Base-by-base conservation (phyloP, 2,113 vertebrate genomes). In the Sturnus vulgaris region DNA sequence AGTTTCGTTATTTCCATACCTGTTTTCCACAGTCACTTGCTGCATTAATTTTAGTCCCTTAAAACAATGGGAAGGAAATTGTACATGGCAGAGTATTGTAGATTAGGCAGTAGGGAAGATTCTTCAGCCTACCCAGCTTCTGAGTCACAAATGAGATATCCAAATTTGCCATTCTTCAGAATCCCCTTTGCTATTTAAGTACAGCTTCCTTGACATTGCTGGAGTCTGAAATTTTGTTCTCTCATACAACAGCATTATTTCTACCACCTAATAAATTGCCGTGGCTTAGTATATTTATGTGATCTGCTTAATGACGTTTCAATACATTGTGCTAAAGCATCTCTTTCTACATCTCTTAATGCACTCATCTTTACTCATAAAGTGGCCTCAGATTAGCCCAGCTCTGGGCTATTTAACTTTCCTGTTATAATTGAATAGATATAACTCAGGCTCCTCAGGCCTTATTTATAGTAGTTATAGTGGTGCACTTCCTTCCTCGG, bases 41-140 rank as follows among this genome's bases (percentile, higher is more conserved):
- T 70, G 50, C 27, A 46, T 46, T 93, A 94, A 92, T 94, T 93
- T 92, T 93, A 93, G 72, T 65, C 25, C 31, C n/a, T 16, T 70
- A 46, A 78, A 96, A 96, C 88, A 96, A 95, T 84, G 33, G 91
- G 28, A 96, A 47, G 72, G 88, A 92, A 94, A 93, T 60, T 76
- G 47, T 82, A 84, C 46, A 68, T 46, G 52, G 20, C 4, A 2
- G 12, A 76, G 15, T 55, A 47, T n/a, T 81, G 9, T 53, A 75
- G 73, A 79, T 21, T 31, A 60, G 50, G 55, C 47, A 91, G 21
- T 12, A 73, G 15, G 39, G 50, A 95, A 59, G 15, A 47, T 57
- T 78, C 72, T 69, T 50, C 39, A 92, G 42, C 12, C 42, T 77
- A 15, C 27, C 18, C 33, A 49, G 30, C 12, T 76, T 92, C 79